phyloP scores from a whole-genome alignment of 2,888 invertebrate species.

The Epinotia bilunana region DNA sequence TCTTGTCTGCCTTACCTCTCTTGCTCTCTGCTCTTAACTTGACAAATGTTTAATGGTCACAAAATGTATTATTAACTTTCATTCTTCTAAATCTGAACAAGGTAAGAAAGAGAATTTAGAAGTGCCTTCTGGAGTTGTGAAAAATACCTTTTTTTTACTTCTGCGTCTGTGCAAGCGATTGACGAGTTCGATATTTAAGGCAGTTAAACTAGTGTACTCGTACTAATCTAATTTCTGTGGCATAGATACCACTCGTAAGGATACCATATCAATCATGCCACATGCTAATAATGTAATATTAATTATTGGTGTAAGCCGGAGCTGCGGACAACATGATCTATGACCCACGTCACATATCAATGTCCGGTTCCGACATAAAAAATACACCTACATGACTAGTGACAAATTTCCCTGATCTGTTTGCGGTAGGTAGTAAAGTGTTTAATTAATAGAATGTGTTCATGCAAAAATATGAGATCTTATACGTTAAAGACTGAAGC shows the following conservation, averaged over 20 bases:
- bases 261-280: constrained; percentile 38
- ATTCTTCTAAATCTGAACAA: no score
- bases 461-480: neutral
- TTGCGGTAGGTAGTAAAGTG: neutral
- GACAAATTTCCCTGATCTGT: neutral
- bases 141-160: neutral
- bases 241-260: constrained; percentile 38
- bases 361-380: constrained; percentile 36
- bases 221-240: neutral
- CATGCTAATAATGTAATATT: constrained; percentile 36
- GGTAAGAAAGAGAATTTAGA: no score
- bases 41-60: no score
- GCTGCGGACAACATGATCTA: constrained; percentile 38
- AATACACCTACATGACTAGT: constrained; percentile 27
- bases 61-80: no score
- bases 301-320: constrained; percentile 34
- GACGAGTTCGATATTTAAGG: neutral
- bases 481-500: no score
- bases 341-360: constrained; percentile 18
- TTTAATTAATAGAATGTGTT: neutral
- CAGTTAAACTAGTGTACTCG: constrained; percentile 9
- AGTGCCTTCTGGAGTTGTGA: no score
- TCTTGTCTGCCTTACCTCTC: no score
- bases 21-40: no score
- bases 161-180: neutral